These are phyloP conservation scores for Mugil cephalus DNA, from an alignment of 2,113 vertebrate genomes.

Conservation along the genomic window DNA sequence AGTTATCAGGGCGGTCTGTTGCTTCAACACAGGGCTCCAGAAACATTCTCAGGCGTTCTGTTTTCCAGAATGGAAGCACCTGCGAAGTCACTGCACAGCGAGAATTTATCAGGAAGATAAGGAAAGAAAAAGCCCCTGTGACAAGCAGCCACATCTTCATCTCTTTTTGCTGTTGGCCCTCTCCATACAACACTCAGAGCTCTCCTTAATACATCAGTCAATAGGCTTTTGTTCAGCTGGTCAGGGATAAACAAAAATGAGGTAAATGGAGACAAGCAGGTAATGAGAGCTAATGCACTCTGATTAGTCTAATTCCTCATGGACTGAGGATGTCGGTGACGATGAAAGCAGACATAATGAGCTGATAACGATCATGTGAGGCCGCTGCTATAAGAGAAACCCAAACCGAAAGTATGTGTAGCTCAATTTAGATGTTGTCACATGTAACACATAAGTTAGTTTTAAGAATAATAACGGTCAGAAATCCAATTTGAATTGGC, in stretches of 20 bases:
- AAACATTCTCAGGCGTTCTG: conserved; percentile 58
- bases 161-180: background rate
- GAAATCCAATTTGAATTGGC: no score
- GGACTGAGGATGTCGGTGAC: no score
- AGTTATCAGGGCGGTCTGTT: conserved; percentile 68
- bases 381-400: no score
- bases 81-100: background rate
- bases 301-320: background rate
- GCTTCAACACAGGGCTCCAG: conserved; percentile 53
- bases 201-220: conserved; percentile 1
- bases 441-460: no score
- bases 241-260: background rate
- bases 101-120: background rate
- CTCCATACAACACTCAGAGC: background rate
- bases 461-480: no score
- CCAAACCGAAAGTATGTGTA: no score
- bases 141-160: conserved; percentile 16
- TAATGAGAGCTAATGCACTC: background rate
- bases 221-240: background rate
- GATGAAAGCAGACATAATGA: no score
- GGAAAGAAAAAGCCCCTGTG: background rate
- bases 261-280: background rate
- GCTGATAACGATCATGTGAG: no score
- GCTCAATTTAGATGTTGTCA: no score
- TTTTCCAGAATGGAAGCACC: conserved; percentile 46